Percentiles rank a stretch among this genome's conserved stretches.
Conservation (phyloP, 2,797 vertebrate species). For the Cyclopterus lumpus region DNA sequence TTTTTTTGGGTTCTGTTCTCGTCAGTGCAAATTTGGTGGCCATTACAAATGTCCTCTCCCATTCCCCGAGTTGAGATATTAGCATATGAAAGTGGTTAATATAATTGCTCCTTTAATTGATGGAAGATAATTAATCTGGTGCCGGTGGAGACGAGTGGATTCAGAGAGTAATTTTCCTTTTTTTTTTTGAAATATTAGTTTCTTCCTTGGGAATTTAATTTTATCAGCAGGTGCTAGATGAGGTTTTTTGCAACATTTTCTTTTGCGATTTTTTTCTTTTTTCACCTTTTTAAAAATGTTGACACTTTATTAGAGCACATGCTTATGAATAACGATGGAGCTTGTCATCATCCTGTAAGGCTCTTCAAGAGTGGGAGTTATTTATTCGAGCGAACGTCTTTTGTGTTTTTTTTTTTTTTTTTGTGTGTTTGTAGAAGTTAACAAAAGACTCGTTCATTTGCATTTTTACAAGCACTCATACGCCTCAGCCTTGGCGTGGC, state of each 20-base stretch:
- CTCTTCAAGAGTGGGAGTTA: conserved; percentile 6
- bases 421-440: neutral
- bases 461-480: neutral
- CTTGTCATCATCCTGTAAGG: conserved; percentile 32
- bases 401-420: neutral
- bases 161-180: conserved; percentile 39
- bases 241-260: conserved; percentile 56
- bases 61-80: conserved; percentile 67
- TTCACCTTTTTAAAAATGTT: conserved; percentile 56
- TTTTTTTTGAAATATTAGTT: conserved; percentile 45
- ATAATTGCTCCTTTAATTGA: conserved; percentile 81
- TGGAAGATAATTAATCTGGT: conserved; percentile 78
- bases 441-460: neutral
- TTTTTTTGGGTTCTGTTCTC: conserved; percentile 12
- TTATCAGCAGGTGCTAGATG: conserved; percentile 61
- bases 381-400: conserved; percentile 1
- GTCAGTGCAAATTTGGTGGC: conserved; percentile 38
- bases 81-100: conserved; percentile 77
- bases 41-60: conserved; percentile 50
- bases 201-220: conserved; percentile 35
- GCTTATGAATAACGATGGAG: conserved; percentile 42
- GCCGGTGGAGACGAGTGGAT: conserved; percentile 34
- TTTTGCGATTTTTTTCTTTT: neutral
- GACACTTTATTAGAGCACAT: conserved; percentile 48
- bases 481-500: neutral